These are phyloP conservation scores for Cnemophilus loriae DNA, from an alignment of 2,113 vertebrate species.

Conservation along the genomic window DNA sequence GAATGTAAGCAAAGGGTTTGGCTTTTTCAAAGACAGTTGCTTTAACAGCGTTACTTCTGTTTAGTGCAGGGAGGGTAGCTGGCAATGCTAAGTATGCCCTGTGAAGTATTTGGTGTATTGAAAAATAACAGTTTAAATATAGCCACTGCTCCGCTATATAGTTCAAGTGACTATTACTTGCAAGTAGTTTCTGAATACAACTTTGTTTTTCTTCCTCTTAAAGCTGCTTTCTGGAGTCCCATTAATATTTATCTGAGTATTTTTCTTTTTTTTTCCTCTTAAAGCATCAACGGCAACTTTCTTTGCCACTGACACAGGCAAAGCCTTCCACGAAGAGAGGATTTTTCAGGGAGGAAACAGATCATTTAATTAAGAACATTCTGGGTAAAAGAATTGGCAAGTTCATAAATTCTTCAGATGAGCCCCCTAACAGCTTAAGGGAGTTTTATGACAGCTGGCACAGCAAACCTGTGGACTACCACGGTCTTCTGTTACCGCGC, in stretches of 20 bases:
- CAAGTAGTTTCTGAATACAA: not conserved
- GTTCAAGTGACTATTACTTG: not conserved
- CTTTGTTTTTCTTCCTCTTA: not conserved
- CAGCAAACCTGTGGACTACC: constrained; percentile 76
- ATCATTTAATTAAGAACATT: constrained; percentile 87
- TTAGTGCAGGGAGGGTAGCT: not conserved
- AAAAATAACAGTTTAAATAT: not conserved
- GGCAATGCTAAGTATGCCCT: not conserved
- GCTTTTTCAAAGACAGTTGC: not conserved
- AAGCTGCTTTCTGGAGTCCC: not conserved
- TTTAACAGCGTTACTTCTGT: not conserved
- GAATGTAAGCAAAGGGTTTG: not conserved
- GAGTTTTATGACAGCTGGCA: constrained; percentile 86
- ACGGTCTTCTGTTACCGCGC: constrained; percentile 79
- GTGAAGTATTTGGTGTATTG: not conserved
- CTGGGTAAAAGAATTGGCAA: constrained; percentile 85
- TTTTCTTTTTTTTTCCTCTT: not conserved
- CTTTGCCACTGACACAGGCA: constrained; percentile 78
- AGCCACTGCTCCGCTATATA: not conserved
- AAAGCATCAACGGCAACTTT: constrained; percentile 87
- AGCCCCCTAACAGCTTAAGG: constrained; percentile 62
- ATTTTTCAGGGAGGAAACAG: constrained; percentile 88
- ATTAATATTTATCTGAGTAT: not conserved
- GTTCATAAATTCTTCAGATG: constrained; percentile 80
- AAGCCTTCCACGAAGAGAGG: constrained; percentile 82